Percentiles rank a stretch among this genome's conserved stretches.
Conservation (phyloP, 2,797 vertebrate genomes). For the Megaceryle alcyon region DNA sequence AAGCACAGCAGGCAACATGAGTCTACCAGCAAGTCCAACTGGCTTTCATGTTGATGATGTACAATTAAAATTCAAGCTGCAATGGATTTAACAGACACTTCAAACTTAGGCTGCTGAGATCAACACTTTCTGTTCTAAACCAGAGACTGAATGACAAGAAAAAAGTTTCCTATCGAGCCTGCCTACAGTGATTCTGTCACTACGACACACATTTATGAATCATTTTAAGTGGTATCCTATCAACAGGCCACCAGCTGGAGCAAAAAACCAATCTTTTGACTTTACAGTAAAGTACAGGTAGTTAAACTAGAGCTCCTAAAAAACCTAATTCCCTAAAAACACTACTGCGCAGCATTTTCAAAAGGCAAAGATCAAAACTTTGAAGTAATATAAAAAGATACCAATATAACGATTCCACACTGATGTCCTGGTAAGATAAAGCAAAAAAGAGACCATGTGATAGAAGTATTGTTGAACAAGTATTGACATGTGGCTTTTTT, state of each 20-base stretch:
- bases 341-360: not conserved
- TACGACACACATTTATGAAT: not conserved
- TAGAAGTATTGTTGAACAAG: not conserved
- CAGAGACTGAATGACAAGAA: not conserved
- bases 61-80: not conserved
- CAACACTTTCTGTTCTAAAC: not conserved
- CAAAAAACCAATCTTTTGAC: not conserved
- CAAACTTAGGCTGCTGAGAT: not conserved
- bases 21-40: not conserved
- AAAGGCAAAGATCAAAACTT: not conserved
- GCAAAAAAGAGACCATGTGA: not conserved
- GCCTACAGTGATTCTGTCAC: not conserved
- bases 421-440: not conserved
- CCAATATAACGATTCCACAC: not conserved
- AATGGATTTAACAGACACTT: not conserved
- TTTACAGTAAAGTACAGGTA: not conserved
- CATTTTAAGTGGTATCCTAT: not conserved
- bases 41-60: not conserved
- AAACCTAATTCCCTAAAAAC: not conserved
- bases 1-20: rapidly evolving
- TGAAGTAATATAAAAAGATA: not conserved
- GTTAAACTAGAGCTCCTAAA: not conserved
- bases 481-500: not conserved
- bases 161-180: not conserved
- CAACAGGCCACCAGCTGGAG: not conserved